Evolutionary conservation across 2,888 invertebrate species (phyloP).

Genomic region (Noctua fimbriata): DNA sequence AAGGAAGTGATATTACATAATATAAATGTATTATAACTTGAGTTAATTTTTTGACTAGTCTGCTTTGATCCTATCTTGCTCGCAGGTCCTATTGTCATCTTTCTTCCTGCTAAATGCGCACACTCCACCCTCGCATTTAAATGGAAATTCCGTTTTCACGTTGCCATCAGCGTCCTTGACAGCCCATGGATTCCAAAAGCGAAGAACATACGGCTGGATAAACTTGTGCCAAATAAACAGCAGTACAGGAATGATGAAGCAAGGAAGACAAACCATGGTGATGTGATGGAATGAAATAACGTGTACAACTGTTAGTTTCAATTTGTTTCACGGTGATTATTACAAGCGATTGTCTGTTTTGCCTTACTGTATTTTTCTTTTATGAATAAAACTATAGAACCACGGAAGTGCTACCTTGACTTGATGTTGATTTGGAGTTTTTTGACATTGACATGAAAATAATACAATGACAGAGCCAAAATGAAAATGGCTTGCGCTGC

Average conservation of each 20-base stretch:
- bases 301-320: background rate
- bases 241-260: constrained; percentile 95
- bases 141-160: constrained; percentile 90
- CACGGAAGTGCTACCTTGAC: background rate
- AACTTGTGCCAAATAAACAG: constrained; percentile 96
- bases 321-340: background rate
- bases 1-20: background rate
- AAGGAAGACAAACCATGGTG: constrained; percentile 95
- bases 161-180: constrained; percentile 91
- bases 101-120: constrained; percentile 83
- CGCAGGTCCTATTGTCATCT: constrained; percentile 57
- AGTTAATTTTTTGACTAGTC: constrained; percentile 65
- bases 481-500: background rate
- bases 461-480: background rate
- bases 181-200: constrained; percentile 95
- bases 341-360: constrained; percentile 5
- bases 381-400: background rate
- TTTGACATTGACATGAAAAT: constrained; percentile 9
- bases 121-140: constrained; percentile 90
- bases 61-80: constrained; percentile 70
- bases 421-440: background rate
- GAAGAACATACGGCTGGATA: constrained; percentile 94
- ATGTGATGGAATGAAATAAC: constrained; percentile 59
- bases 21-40: background rate
- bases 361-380: constrained; percentile 4